A percentile compares a stretch with the other conserved stretches of the same genome.
These are phyloP conservation scores for Parasteatoda lunata DNA, from an alignment of 2,888 invertebrate species.

Conservation along the genomic window DNA sequence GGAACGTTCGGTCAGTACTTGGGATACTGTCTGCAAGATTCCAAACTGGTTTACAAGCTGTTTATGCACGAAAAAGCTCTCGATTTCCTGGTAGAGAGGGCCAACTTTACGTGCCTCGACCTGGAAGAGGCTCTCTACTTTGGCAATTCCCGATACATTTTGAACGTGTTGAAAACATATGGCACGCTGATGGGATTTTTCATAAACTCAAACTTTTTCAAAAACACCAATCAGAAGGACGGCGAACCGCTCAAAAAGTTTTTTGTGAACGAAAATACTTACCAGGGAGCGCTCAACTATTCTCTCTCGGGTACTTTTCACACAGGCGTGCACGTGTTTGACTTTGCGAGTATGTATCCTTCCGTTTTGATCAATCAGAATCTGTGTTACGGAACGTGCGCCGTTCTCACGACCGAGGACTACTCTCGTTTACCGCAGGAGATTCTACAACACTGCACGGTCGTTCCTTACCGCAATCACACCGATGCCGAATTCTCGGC, in stretches of 20 bases:
- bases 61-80: conserved; percentile 33
- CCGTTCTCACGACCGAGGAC: conserved; percentile 2
- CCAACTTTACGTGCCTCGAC: conserved; percentile 34
- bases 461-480: conserved; percentile 21
- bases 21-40: conserved; percentile 38
- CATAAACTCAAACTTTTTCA: conserved; percentile 20
- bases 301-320: conserved; percentile 1
- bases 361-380: conserved; percentile 19
- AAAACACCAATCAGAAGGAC: conserved; percentile 1
- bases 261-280: conserved; percentile 21
- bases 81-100: conserved; percentile 14
- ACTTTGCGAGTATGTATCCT: conserved; percentile 51
- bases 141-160: conserved; percentile 33
- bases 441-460: not conserved
- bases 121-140: conserved; percentile 14
- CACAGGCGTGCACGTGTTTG: conserved; percentile 24
- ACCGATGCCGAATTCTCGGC: conserved; percentile 18
- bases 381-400: conserved; percentile 31
- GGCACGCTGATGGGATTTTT: conserved; percentile 33
- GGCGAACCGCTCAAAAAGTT: not conserved
- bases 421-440: not conserved
- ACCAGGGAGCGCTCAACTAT: conserved; percentile 40
- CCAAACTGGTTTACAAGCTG: conserved; percentile 23
- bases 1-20: conserved; percentile 30
- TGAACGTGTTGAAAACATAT: conserved; percentile 33